Evolutionary conservation across 2,113 vertebrate genomes (phyloP).

Genomic region (Brachypteracias leptosomus): DNA sequence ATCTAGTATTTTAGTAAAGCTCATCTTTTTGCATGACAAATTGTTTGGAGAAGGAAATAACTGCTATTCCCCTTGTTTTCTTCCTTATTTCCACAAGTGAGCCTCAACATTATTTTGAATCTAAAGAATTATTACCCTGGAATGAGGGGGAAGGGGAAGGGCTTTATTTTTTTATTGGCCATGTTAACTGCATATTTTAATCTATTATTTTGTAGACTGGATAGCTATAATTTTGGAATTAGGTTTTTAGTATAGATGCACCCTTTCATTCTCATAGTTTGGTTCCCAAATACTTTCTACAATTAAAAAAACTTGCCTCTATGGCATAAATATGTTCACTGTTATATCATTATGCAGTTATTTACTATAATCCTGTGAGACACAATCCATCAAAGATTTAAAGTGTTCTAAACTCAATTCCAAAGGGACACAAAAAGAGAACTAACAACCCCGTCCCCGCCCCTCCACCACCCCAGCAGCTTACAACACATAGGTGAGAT

Average conservation of each 20-base stretch:
- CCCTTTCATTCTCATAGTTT: not conserved
- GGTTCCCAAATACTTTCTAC: not conserved
- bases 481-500: not conserved
- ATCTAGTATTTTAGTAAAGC: not conserved
- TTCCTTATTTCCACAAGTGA: not conserved
- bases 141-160: not conserved
- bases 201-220: not conserved
- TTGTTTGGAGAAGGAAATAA: not conserved
- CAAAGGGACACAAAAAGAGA: not conserved
- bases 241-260: not conserved
- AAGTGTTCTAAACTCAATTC: not conserved
- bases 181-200: not conserved
- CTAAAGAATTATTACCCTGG: not conserved
- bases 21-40: not conserved
- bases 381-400: not conserved
- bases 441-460: not conserved
- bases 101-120: not conserved
- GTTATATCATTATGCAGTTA: not conserved
- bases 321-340: not conserved
- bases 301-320: not conserved
- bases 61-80: not conserved
- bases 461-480: not conserved
- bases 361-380: not conserved
- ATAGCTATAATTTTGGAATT: not conserved
- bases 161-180: not conserved